Conservation (phyloP, 2,888 invertebrate genomes). For the Hypena proboscidalis region DNA sequence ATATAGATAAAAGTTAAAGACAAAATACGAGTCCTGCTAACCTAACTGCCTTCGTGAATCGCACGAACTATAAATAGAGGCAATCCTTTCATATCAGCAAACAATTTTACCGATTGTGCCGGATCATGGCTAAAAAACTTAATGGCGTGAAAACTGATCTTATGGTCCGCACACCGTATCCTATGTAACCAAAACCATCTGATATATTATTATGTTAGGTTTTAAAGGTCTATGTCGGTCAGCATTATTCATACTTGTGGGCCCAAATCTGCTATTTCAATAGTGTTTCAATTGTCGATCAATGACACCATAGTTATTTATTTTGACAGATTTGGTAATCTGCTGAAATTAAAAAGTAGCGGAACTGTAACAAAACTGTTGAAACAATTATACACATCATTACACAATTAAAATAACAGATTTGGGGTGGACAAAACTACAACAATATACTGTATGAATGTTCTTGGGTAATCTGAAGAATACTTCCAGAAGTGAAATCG, state of each 20-base stretch:
- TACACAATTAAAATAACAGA: no score
- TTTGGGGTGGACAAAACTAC: no score
- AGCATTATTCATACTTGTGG: slow-evolving; percentile 32
- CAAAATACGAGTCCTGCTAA: no score
- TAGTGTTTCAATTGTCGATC: no score
- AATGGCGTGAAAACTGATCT: slow-evolving; percentile 66
- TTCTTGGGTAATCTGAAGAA: no score
- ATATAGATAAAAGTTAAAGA: no score
- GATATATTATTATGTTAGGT: no score
- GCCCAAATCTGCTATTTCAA: no score
- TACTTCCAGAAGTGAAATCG: slow-evolving; percentile 26
- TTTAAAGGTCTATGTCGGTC: slow-evolving; percentile 25
- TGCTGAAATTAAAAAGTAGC: no score
- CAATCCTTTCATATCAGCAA: slow-evolving; percentile 30
- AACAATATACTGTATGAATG: no score
- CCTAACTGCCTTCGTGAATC: background rate
- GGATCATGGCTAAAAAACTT: slow-evolving; percentile 58
- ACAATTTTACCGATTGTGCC: slow-evolving; percentile 59
- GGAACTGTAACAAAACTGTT: slow-evolving; percentile 12
- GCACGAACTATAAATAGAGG: slow-evolving; percentile 3
- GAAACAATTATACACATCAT: slow-evolving; percentile 31
- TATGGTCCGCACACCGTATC: slow-evolving; percentile 58
- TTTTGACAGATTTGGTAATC: no score
- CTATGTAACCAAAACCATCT: slow-evolving; percentile 50
- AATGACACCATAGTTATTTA: no score